A percentile compares a stretch with the other conserved stretches of the same genome.
phyloP scores from a whole-genome alignment of 37 sponge, comb jelly and placozoan genomes.

The Spongilla lacustris region DNA sequence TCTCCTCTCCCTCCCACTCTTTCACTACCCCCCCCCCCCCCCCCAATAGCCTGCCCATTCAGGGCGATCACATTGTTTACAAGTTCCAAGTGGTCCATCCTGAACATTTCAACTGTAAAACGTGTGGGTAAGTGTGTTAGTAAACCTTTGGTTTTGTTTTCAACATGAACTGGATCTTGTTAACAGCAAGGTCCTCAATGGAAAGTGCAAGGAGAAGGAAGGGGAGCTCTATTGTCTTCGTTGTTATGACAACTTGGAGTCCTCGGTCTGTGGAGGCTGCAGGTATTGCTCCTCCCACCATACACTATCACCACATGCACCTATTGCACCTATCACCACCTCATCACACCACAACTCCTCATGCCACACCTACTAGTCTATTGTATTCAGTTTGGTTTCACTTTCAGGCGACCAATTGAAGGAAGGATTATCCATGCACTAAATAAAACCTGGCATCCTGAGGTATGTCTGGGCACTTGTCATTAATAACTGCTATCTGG shows the following conservation, averaged over 20 bases:
- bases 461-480: slow-evolving; percentile 37
- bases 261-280: slow-evolving; percentile 92
- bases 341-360: neutral
- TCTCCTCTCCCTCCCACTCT: neutral
- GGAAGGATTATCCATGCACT: slow-evolving; percentile 91
- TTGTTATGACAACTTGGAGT: slow-evolving; percentile 92
- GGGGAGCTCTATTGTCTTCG: slow-evolving; percentile 94
- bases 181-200: slow-evolving; percentile 73
- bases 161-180: no score
- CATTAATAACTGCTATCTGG: neutral
- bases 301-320: no score
- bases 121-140: slow-evolving; percentile 73
- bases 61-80: slow-evolving; percentile 85
- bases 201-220: slow-evolving; percentile 72
- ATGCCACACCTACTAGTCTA: neutral
- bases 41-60: slow-evolving; percentile 81
- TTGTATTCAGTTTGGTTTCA: no score
- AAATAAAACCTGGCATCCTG: slow-evolving; percentile 92
- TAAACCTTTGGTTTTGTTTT: no score
- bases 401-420: slow-evolving; percentile 93
- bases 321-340: no score
- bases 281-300: slow-evolving; percentile 32
- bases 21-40: neutral
- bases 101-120: slow-evolving; percentile 92
- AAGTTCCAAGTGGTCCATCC: slow-evolving; percentile 87